Base-by-base conservation (phyloP, 2,888 invertebrate species). In the Nudaria mundana region DNA sequence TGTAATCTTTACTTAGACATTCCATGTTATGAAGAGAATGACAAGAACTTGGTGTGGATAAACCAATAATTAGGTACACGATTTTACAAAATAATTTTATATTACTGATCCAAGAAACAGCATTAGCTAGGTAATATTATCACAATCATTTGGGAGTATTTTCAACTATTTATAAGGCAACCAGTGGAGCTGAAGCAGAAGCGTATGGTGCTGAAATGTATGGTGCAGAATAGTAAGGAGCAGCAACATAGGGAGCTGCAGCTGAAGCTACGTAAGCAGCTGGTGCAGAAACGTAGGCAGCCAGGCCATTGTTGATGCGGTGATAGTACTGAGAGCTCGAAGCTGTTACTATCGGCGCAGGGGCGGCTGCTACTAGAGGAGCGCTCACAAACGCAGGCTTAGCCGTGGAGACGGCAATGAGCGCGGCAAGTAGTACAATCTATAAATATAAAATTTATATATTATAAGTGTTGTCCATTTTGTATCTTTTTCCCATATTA, bases 261-360 rank as follows among this genome's bases (percentile, higher is more conserved):
- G 77, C 68, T 0, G 77, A 51, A 2, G 74, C 79, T 1, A 78
- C 76, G 43, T 80, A 80, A 0, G 80, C 70, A 1, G 80, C 81
- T 3, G 84, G 81, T 6, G 88, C 83, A 2, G 84, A 84, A 1
- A 84, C 81, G 64, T 83, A 88, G 0, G 78, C 83, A 23, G 81
- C 88, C 3, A 85, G 48, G 0, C 84, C 81, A 54, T 92, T 93
- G 82, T 91, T 91, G 67, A 91, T 91, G 53, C 92, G 90, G 40
- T 93, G 91, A 71, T 92, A 87, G 57, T 92, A 92, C 71, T 94
- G 93, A 14, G 92, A 92, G 76, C 93, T 93, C 60, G 90, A 90
- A 3, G 93, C 91, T 0, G 93, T 93, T 40, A 92, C 91, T n/a
- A 91, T 78, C 1, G n/a, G n/a, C n/a, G 85, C 83, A 1, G 87